These are phyloP conservation scores for Malurus leucopterus DNA, from an alignment of 2,797 vertebrate genomes.

Conservation along the genomic window DNA sequence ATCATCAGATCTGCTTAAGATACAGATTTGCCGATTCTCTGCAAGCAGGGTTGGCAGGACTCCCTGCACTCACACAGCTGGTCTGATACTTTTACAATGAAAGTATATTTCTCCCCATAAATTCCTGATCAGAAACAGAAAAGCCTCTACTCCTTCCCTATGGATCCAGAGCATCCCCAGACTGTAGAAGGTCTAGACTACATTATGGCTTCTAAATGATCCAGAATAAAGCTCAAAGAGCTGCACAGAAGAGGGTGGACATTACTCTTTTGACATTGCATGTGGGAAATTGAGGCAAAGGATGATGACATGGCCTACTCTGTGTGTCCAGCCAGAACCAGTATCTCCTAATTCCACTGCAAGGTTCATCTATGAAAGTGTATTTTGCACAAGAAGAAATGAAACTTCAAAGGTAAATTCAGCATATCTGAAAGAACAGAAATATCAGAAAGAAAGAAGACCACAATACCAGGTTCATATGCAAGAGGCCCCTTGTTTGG, in stretches of 20 bases:
- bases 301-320: background rate
- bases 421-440: constrained; percentile 16
- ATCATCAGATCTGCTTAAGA: background rate
- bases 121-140: background rate
- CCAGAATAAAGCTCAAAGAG: background rate
- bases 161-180: background rate
- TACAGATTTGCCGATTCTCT: background rate
- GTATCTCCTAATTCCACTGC: background rate
- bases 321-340: background rate
- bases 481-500: background rate
- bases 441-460: background rate
- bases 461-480: background rate
- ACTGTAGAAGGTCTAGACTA: background rate
- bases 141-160: background rate
- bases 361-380: background rate
- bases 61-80: background rate
- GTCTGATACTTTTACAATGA: background rate
- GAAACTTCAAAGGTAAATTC: background rate
- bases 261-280: background rate
- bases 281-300: background rate
- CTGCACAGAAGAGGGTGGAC: background rate
- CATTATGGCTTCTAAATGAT: background rate
- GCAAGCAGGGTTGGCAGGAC: background rate
- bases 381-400: background rate
- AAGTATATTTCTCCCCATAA: background rate